Percentiles rank a stretch among this genome's conserved stretches.
phyloP scores from a whole-genome alignment of 2,888 invertebrate genomes.

The Sminthurides aquaticus region DNA sequence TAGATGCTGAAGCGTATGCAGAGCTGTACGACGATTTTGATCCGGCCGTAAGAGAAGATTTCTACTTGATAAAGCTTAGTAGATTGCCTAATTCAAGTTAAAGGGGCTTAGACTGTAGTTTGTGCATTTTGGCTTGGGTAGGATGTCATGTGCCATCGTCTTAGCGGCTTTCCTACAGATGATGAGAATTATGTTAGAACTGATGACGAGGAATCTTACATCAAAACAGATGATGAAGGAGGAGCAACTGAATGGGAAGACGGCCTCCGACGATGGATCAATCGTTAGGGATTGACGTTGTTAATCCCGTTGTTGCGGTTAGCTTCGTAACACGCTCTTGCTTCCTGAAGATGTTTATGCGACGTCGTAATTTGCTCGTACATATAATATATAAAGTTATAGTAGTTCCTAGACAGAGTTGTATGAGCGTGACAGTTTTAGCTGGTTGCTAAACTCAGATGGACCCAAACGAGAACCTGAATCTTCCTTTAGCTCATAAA shows the following conservation, averaged over 20 bases:
- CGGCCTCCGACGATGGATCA: conserved; percentile 60
- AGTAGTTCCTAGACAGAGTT: neutral
- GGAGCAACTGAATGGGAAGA: conserved; percentile 58
- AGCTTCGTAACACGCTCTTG: too few relatives aligned
- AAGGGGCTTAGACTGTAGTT: conserved; percentile 17
- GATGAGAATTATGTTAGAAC: conserved; percentile 27
- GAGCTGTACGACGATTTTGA: conserved; percentile 20
- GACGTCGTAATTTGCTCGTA: neutral
- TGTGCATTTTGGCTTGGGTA: conserved; percentile 19
- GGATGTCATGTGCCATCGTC: conserved; percentile 17
- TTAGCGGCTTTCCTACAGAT: conserved; percentile 24
- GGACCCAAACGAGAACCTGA: neutral
- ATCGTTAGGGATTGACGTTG: conserved; percentile 53
- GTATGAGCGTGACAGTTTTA: neutral
- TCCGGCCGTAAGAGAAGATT: conserved; percentile 9
- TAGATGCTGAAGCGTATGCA: conserved; percentile 7
- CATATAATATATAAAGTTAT: neutral
- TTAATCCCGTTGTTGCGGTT: too few relatives aligned
- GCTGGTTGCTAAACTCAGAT: neutral
- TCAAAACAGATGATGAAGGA: conserved; percentile 51
- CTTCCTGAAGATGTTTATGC: too few relatives aligned
- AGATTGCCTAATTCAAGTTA: neutral
- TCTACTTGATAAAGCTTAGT: neutral
- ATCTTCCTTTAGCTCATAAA: neutral
- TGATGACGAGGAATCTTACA: conserved; percentile 48